Conservation (phyloP, 2,113 vertebrate genomes). For the Sinocyclocheilus maitianheensis region DNA sequence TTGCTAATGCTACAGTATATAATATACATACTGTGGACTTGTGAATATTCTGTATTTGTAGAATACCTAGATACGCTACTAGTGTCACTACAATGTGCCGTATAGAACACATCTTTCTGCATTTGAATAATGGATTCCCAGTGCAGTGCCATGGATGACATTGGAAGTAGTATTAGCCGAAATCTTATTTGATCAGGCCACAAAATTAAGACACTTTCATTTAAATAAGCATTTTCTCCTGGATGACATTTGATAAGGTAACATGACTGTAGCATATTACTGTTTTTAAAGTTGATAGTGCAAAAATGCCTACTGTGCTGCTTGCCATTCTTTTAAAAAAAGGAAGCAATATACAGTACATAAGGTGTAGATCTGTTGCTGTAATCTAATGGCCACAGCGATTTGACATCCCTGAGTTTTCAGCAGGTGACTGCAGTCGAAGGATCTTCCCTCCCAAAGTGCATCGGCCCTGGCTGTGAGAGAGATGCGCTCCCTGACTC, state of each 20-base stretch:
- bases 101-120: not conserved
- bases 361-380: no score
- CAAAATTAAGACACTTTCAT: not conserved
- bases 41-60: not conserved
- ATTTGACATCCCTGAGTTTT: constrained; percentile 51
- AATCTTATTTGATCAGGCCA: not conserved
- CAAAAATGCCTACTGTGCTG: not conserved
- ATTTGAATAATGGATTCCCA: not conserved
- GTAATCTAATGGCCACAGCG: not conserved
- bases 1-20: not conserved
- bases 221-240: no score
- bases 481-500: constrained; percentile 89
- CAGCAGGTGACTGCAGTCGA: constrained; percentile 60
- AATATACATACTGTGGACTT: not conserved
- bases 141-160: not conserved
- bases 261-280: not conserved
- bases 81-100: not conserved
- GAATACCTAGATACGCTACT: not conserved
- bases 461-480: constrained; percentile 92
- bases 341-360: not conserved
- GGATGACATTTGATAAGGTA: not conserved
- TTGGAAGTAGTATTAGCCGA: not conserved
- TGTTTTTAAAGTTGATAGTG: not conserved
- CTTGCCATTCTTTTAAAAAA: not conserved
- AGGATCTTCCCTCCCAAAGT: constrained; percentile 78